Evolutionary conservation across 2,797 vertebrate genomes (phyloP).

Genomic region (Pseudomugil tenellus): DNA sequence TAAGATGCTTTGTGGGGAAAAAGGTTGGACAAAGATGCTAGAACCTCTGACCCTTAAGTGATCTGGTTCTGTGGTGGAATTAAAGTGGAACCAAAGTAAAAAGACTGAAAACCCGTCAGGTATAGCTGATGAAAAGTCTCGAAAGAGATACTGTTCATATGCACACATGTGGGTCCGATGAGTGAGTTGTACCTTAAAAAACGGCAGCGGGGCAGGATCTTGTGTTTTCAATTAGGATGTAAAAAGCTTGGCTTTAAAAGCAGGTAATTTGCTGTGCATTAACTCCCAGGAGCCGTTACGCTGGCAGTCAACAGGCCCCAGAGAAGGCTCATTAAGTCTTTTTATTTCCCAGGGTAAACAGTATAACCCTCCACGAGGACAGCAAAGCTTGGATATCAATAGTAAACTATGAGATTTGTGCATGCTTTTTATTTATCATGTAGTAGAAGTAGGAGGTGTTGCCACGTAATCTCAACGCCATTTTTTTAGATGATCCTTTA

Average conservation of each 20-base stretch:
- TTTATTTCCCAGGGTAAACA: conserved; percentile 62
- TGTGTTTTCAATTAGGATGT: conserved; percentile 79
- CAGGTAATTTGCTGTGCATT: conserved; percentile 65
- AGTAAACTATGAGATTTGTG: neutral
- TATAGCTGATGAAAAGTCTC: neutral
- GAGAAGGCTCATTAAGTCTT: conserved; percentile 66
- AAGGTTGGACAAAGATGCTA: conserved; percentile 65
- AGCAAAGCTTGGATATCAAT: conserved; percentile 18
- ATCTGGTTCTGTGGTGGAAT: conserved; percentile 36
- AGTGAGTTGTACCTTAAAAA: conserved; percentile 23
- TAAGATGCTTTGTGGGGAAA: conserved; percentile 42
- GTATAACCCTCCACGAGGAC: conserved; percentile 31
- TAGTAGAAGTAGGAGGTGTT: neutral
- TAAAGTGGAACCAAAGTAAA: conserved; percentile 25
- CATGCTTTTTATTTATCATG: conserved; percentile 1
- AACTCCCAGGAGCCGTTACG: conserved; percentile 76
- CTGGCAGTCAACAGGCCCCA: conserved; percentile 54
- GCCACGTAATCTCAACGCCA: conserved; percentile 19
- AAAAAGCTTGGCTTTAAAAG: conserved; percentile 54
- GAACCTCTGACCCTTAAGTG: conserved; percentile 55
- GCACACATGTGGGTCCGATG: conserved; percentile 6
- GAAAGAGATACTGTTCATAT: conserved; percentile 15
- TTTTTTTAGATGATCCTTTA: conserved; percentile 24
- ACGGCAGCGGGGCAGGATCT: conserved; percentile 59
- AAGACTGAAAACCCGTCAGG: conserved; percentile 17